Conservation (phyloP, 2,888 invertebrate genomes). For the Trachelus tabidus region DNA sequence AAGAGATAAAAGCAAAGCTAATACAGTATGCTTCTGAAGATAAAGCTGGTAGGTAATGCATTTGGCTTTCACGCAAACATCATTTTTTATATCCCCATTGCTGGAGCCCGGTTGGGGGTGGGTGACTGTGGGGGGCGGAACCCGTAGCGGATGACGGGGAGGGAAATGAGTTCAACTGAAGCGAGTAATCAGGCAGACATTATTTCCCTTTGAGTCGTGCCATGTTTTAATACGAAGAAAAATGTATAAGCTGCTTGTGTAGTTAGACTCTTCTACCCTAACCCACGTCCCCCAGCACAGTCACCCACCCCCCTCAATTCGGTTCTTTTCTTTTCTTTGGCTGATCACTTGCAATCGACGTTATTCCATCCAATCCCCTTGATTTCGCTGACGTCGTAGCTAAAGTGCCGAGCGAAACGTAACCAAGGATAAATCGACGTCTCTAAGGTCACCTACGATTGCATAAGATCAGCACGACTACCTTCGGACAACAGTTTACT, state of each 20-base stretch:
- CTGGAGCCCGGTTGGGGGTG: constrained; percentile 25
- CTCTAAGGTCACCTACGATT: too few species aligned
- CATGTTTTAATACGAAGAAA: constrained; percentile 61
- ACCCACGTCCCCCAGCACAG: not conserved
- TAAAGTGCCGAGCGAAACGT: not conserved
- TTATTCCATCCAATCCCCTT: constrained; percentile 36
- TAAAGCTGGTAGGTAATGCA: constrained; percentile 63
- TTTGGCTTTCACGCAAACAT: constrained; percentile 66
- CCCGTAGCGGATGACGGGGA: constrained; percentile 17
- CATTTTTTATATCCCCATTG: constrained; percentile 62
- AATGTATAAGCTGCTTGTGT: constrained; percentile 55
- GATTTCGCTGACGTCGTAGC: not conserved
- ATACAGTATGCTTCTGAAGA: constrained; percentile 62
- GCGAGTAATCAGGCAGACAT: constrained; percentile 66
- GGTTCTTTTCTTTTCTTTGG: not conserved
- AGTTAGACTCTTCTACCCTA: not conserved
- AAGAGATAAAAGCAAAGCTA: constrained; percentile 63
- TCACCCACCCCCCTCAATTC: not conserved
- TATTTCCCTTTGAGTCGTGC: constrained; percentile 63
- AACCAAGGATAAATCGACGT: too few species aligned
- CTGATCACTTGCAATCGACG: constrained; percentile 45
- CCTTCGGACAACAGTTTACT: too few species aligned
- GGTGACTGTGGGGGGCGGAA: constrained; percentile 8
- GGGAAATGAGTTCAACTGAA: constrained; percentile 55
- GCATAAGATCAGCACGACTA: too few species aligned